phyloP scores from a whole-genome alignment of 2,113 vertebrate species.

The Boulengerochromis microlepis region DNA sequence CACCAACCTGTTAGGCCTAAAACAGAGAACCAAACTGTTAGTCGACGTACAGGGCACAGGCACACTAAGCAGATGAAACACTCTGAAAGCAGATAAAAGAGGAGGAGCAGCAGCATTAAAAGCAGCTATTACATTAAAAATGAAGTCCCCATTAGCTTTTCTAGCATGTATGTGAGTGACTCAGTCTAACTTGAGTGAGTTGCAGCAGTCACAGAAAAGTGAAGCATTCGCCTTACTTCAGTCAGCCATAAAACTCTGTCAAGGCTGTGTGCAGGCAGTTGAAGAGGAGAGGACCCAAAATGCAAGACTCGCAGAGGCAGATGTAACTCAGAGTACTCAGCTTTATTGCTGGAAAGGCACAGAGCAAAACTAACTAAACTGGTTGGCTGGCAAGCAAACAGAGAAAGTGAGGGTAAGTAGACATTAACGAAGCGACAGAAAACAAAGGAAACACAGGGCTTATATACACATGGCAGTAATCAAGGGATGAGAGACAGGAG shows the following conservation, averaged over 20 bases:
- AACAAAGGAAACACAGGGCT: neutral
- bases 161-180: neutral
- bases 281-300: neutral
- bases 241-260: neutral
- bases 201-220: neutral
- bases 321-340: neutral
- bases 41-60: fast-evolving
- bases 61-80: neutral
- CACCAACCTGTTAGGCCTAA: neutral
- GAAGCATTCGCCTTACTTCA: neutral
- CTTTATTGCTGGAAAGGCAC: neutral
- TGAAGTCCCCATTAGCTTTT: neutral
- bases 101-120: neutral
- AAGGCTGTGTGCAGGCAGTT: neutral
- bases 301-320: neutral
- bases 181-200: neutral
- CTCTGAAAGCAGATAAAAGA: neutral
- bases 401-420: fast-evolving
- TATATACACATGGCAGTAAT: neutral
- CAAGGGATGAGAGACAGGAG: neutral
- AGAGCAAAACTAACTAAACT: neutral
- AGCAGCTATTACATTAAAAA: neutral
- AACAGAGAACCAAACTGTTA: neutral
- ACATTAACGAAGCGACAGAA: fast-evolving
- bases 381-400: neutral